Evolutionary conservation across 2,113 vertebrate genomes (phyloP).

Genomic region (Archocentrus centrarchus): DNA sequence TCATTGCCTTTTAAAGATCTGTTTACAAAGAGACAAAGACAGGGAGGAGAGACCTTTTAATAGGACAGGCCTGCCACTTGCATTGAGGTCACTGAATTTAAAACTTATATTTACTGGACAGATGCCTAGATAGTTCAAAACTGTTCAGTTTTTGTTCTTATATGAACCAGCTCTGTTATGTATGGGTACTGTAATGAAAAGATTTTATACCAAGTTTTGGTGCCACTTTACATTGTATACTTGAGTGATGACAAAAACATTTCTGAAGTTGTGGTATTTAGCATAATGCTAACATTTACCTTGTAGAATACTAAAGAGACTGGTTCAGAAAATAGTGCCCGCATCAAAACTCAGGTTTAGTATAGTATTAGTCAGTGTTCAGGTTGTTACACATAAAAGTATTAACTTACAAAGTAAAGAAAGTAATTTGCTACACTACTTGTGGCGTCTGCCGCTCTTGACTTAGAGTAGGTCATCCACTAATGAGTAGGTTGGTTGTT

Average conservation of each 20-base stretch:
- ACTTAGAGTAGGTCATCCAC: not conserved
- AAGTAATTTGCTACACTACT: not conserved
- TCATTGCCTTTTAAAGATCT: slow-evolving; percentile 70
- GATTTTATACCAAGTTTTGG: not conserved
- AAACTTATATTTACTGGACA: slow-evolving; percentile 60
- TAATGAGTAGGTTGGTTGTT: not conserved
- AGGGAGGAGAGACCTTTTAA: slow-evolving; percentile 73
- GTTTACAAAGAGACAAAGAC: slow-evolving; percentile 68
- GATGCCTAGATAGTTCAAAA: slow-evolving; percentile 57
- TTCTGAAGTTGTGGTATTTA: slow-evolving; percentile 16
- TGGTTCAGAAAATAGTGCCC: not conserved
- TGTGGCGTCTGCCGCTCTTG: not conserved
- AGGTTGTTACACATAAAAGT: not conserved
- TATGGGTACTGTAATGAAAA: slow-evolving; percentile 24
- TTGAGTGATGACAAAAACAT: not conserved
- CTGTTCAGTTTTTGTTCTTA: not conserved
- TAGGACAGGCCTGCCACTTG: slow-evolving; percentile 72
- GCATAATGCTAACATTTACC: slow-evolving; percentile 35
- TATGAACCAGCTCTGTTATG: slow-evolving; percentile 31
- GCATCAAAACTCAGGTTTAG: not conserved
- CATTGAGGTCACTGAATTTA: slow-evolving; percentile 70
- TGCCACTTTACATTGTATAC: not conserved
- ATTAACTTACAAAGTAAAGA: not conserved
- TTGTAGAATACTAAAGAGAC: slow-evolving; percentile 2
- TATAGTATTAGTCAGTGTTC: not conserved